Evolutionary conservation across 2,797 vertebrate genomes (phyloP).

Genomic region (Gambelia wislizenii): DNA sequence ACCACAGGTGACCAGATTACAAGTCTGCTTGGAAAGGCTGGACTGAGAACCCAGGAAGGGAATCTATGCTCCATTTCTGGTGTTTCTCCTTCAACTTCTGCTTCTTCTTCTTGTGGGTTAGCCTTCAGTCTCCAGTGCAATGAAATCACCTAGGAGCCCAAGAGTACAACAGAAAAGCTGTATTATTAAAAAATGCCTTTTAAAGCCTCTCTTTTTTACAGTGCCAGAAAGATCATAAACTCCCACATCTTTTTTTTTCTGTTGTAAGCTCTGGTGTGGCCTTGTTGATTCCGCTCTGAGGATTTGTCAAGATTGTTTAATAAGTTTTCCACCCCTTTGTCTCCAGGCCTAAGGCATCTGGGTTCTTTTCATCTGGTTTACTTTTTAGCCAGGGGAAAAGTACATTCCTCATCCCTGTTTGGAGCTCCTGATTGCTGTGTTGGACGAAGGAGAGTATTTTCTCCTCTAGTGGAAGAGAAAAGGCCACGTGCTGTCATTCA

Average conservation of each 20-base stretch:
- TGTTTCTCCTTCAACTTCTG: neutral
- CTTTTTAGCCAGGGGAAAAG: neutral
- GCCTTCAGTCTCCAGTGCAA: neutral
- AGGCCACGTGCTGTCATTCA: accelerated
- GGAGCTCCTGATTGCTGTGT: neutral
- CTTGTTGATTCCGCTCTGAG: neutral
- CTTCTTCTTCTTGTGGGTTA: too few relatives aligned
- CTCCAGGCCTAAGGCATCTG: neutral
- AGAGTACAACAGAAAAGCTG: neutral
- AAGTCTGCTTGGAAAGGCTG: too few relatives aligned
- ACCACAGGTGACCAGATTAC: neutral
- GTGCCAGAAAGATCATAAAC: too few relatives aligned
- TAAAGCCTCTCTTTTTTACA: neutral
- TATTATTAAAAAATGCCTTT: neutral
- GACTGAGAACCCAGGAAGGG: neutral
- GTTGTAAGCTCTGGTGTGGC: neutral
- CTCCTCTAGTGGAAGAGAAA: too few relatives aligned
- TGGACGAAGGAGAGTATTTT: accelerated
- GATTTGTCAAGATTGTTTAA: neutral
- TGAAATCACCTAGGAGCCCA: neutral
- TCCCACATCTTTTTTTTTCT: neutral
- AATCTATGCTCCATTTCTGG: too few relatives aligned
- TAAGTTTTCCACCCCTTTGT: neutral
- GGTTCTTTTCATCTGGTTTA: neutral
- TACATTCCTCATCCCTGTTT: neutral